Conservation (phyloP, 2,113 vertebrate species). For the Pogona vitticeps region DNA sequence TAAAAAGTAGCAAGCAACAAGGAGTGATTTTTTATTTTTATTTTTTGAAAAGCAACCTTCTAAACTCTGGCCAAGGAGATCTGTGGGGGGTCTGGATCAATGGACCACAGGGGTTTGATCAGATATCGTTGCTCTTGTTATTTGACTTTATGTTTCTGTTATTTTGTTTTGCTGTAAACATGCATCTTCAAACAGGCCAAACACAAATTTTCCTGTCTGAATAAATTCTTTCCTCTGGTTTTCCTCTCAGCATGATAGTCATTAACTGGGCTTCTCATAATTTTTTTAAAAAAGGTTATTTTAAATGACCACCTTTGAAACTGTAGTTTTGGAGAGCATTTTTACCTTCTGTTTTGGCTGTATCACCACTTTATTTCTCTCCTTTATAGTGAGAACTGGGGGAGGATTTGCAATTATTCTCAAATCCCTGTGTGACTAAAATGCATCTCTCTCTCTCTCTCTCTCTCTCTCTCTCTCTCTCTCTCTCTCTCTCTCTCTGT, state of each 20-base stretch:
- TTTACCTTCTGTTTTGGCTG: constrained; percentile 22
- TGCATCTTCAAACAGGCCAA: constrained; percentile 2
- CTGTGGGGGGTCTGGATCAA: background rate
- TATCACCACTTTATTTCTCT: constrained; percentile 37
- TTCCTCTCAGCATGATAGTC: constrained; percentile 4
- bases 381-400: no score
- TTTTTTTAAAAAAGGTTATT: constrained; percentile 43
- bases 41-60: no score
- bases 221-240: background rate
- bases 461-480: no score
- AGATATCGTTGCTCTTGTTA: background rate
- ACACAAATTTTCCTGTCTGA: background rate
- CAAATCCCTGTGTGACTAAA: constrained; percentile 44
- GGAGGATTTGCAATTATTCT: background rate
- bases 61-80: background rate
- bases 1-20: no score
- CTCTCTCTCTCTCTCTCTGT: no score
- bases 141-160: background rate
- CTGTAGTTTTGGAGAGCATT: constrained; percentile 55
- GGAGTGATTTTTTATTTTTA: no score
- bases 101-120: background rate
- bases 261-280: constrained; percentile 53
- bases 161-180: constrained; percentile 6
- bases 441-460: no score
- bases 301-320: constrained; percentile 55